These are phyloP conservation scores for Sceloporus tristichus DNA, from an alignment of 2,113 vertebrate species.

Conservation along the genomic window DNA sequence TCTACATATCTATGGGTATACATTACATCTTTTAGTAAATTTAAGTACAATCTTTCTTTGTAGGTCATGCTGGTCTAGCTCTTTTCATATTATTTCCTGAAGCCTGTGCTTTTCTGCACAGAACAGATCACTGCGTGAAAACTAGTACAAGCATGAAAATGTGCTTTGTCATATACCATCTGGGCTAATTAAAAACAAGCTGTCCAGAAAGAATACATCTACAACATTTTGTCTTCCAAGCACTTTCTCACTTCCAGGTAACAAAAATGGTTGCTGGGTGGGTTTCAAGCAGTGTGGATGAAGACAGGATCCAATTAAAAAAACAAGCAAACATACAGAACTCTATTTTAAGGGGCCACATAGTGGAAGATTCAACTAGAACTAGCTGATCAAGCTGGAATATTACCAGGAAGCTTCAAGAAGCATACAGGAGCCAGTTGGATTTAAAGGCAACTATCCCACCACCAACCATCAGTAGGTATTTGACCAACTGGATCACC, in stretches of 20 bases:
- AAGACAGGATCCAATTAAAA: background rate
- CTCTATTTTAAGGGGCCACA: background rate
- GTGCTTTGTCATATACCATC: constrained; percentile 27
- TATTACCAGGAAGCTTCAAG: background rate
- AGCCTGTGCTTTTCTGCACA: constrained; percentile 6
- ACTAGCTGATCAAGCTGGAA: background rate
- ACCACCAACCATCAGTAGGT: background rate
- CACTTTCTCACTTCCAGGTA: constrained; percentile 16
- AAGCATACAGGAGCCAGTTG: background rate
- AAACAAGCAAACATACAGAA: background rate
- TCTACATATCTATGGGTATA: background rate
- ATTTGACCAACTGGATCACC: background rate
- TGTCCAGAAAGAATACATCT: background rate
- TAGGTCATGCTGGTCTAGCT: background rate
- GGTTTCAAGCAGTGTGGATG: background rate
- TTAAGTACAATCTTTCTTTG: background rate
- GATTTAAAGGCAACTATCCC: background rate
- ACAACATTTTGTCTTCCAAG: constrained; percentile 1
- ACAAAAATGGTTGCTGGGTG: background rate
- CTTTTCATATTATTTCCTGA: constrained; percentile 1
- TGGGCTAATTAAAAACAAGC: constrained; percentile 24
- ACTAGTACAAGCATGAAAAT: constrained; percentile 8
- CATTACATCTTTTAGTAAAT: background rate
- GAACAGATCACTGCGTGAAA: constrained; percentile 12
- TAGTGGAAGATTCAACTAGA: background rate